Evolutionary conservation across 2,888 invertebrate genomes (phyloP), one percentile per base, ranked within the genome.

Genomic region (Tricholauxania praeusta): DNA sequence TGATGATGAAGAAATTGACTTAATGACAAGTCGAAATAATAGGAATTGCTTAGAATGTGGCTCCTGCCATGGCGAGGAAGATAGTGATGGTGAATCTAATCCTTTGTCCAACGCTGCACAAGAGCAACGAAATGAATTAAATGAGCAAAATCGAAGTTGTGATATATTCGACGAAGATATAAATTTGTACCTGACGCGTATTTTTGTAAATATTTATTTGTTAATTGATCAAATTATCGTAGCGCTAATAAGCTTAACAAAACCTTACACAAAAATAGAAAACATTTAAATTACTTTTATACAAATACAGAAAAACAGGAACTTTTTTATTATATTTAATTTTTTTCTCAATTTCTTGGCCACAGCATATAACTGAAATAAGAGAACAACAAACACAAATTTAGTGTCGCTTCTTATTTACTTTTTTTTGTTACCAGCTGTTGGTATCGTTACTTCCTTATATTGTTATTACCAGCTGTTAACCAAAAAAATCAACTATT

Each of bases 181-280:
- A 74, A 82, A 82, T 72, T 78, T 85, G 79, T 83, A 85, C 79
- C 82, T 85, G 80, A 74, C 77, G 70, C 80, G 83, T 73, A 80
- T 84, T 76, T 84, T 83, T 78, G 84, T 84, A 84, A 78, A 71
- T 77, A 69, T 73, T 63, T 52, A 39, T 39, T 39, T 39, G 39
- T 39, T 39, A 39, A 39, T 39, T 39, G 39, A 39, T 39, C 39
- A 39, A 39, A 4, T 39, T 39, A 39, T 39, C 39, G 39, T 39
- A 39, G 39, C 39, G 39, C 39, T 39, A 39, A 39, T 39, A 39
- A 39, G 39, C 39, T 39, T 39, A 39, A 39, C 39, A 39, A 39
- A 12, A 47, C 32, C 6, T 19, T 8, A 39, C 39, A 7, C 39
- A 10, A 7, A 39, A 39, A 39, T 39, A 10, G 60, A n/a, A n/a